Conservation (phyloP, 1,140 invertebrate genomes). For the Caerostris extrusa region DNA sequence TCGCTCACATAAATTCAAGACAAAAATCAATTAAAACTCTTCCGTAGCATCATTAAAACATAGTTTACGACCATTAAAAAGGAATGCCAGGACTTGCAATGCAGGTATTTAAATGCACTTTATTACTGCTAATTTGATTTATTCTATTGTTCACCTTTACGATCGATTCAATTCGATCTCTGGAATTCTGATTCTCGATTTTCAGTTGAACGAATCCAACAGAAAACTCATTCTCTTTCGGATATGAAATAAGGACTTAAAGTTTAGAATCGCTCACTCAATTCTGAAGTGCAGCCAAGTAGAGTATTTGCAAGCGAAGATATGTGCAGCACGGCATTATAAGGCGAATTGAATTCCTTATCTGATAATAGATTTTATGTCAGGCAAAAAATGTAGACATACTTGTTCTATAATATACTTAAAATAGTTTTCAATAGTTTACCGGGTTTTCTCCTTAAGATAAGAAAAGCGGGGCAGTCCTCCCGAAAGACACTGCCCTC, state of each 20-base stretch:
- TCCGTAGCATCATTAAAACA: not conserved
- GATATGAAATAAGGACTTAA: constrained; percentile 1
- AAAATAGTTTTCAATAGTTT: no score
- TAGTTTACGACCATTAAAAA: not conserved
- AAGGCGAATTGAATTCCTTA: not conserved
- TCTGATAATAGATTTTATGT: no score
- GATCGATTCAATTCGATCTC: not conserved
- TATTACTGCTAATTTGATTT: constrained; percentile 1
- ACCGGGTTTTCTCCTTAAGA: no score
- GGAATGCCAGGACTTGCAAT: not conserved
- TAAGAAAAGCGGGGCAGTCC: no score
- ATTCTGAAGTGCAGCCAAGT: not conserved
- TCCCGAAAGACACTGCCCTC: no score
- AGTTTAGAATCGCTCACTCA: constrained; percentile 4
- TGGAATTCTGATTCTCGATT: not conserved
- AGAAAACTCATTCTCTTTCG: constrained; percentile 3
- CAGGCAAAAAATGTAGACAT: no score
- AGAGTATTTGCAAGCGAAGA: not conserved
- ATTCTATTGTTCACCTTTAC: not conserved
- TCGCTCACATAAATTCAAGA: not conserved
- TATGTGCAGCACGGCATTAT: not conserved
- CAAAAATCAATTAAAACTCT: not conserved
- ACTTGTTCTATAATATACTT: no score
- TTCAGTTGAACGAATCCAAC: not conserved
- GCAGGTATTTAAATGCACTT: not conserved